Evolutionary conservation across 2,113 vertebrate species (phyloP).

Genomic region (Crocuta crocuta): DNA sequence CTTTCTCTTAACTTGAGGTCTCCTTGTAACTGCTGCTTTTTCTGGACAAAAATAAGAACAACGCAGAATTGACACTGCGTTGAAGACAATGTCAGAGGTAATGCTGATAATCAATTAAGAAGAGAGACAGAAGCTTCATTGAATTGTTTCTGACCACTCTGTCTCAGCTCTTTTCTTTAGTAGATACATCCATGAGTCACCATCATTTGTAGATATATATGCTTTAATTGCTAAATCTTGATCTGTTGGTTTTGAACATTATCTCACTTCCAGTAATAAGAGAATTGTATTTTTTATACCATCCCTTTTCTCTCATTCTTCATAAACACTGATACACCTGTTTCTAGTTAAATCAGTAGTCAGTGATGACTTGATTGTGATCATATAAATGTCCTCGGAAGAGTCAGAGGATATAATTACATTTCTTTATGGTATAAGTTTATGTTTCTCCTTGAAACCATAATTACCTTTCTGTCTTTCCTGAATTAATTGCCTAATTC

Average conservation of each 20-base stretch:
- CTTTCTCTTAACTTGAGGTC: not conserved
- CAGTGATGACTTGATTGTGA: not conserved
- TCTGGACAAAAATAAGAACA: not conserved
- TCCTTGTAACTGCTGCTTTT: not conserved
- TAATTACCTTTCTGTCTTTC: not conserved
- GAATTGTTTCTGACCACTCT: not conserved
- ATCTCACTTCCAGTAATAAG: not conserved
- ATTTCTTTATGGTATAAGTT: not conserved
- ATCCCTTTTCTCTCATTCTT: not conserved
- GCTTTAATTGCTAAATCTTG: not conserved
- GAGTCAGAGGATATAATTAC: not conserved
- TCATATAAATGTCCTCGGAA: not conserved
- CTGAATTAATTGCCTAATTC: not conserved
- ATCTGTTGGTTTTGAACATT: not conserved
- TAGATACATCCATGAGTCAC: not conserved
- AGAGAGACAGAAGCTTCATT: not conserved
- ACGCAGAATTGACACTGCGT: not conserved
- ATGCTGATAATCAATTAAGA: not conserved
- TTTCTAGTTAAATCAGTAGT: constrained; percentile 19
- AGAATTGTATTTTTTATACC: not conserved
- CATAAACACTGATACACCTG: not conserved
- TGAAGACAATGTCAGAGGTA: not conserved
- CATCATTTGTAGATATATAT: not conserved
- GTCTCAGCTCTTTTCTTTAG: not conserved
- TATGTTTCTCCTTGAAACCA: not conserved